Conservation (phyloP, 2,797 vertebrate genomes). For the Spatula versicolor region DNA sequence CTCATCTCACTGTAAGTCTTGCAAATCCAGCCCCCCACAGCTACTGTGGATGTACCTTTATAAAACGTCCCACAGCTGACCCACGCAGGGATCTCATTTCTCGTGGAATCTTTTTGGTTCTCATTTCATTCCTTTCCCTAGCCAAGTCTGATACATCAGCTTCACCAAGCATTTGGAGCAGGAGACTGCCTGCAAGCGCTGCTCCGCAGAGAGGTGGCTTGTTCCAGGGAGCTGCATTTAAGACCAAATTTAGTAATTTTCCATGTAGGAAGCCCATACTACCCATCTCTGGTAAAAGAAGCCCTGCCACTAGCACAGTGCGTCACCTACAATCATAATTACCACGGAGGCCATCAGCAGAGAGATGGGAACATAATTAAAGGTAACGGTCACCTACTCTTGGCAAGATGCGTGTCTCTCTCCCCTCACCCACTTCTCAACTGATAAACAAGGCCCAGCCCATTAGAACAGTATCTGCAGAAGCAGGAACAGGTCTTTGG, state of each 20-base stretch:
- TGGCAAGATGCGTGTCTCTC: neutral
- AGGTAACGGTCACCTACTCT: neutral
- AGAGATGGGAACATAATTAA: neutral
- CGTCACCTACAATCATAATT: neutral
- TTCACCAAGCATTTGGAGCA: conserved; percentile 4
- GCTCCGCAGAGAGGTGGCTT: neutral
- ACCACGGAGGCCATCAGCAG: conserved; percentile 17
- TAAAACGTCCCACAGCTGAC: neutral
- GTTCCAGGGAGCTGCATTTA: conserved; percentile 18
- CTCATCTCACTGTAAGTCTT: neutral
- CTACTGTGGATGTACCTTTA: neutral
- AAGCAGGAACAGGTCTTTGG: conserved; percentile 64
- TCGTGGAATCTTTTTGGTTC: conserved; percentile 47
- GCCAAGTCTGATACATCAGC: conserved; percentile 18
- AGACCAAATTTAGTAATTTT: conserved; percentile 6
- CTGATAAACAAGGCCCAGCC: conserved; percentile 47
- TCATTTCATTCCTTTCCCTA: conserved; percentile 9
- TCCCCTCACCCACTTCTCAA: conserved; percentile 18
- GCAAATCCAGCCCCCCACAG: conserved; percentile 21
- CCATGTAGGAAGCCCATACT: neutral
- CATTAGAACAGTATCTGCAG: conserved; percentile 48
- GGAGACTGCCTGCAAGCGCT: neutral
- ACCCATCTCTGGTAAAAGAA: neutral
- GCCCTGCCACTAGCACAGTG: neutral
- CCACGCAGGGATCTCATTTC: neutral